A percentile compares a stretch with the other conserved stretches of the same genome.
Evolutionary conservation across 2,113 vertebrate species (phyloP).

Genomic region (Rhegmatorhina hoffmannsi): DNA sequence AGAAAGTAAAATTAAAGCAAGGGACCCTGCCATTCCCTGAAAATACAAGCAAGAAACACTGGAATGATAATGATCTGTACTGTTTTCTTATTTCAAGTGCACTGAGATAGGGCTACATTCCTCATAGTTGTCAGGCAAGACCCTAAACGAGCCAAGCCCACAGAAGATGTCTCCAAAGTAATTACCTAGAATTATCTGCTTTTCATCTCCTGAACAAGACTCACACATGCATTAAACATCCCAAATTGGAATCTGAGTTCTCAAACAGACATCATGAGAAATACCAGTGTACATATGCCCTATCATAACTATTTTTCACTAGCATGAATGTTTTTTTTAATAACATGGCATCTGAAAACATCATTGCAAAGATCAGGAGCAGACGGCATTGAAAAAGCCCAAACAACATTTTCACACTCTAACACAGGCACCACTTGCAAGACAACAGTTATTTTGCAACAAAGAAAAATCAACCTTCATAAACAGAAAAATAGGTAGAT

Average conservation of each 20-base stretch:
- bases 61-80: neutral
- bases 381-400: neutral
- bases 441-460: slow-evolving; percentile 7
- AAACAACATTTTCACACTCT: neutral
- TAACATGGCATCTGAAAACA: neutral
- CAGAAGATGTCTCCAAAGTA: neutral
- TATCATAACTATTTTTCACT: neutral
- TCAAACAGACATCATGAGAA: neutral
- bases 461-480: slow-evolving; percentile 15
- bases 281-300: neutral
- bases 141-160: neutral
- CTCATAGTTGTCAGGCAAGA: neutral
- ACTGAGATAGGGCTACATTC: neutral
- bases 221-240: neutral
- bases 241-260: neutral
- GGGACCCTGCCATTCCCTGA: neutral
- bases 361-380: neutral
- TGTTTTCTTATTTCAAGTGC: neutral
- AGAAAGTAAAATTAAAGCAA: neutral
- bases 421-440: neutral
- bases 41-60: neutral
- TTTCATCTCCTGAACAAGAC: neutral
- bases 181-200: neutral
- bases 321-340: neutral
- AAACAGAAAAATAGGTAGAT: slow-evolving; percentile 25